phyloP scores from a whole-genome alignment of 2,888 invertebrate genomes.

The Hirtodrosophila trivittata region DNA sequence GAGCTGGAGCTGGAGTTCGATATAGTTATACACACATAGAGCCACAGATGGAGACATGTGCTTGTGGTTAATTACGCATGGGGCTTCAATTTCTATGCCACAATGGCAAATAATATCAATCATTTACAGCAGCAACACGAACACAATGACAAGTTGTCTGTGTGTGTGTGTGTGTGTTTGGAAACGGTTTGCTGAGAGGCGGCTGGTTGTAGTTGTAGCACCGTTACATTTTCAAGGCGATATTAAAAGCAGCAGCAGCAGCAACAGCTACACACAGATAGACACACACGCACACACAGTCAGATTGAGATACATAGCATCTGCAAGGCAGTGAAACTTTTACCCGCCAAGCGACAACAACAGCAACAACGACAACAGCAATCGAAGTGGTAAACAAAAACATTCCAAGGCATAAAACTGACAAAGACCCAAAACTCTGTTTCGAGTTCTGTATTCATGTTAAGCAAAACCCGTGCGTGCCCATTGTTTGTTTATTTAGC shows the following conservation, averaged over 20 bases:
- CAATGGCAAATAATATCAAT: slow-evolving; percentile 77
- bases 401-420: slow-evolving; percentile 61
- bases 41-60: slow-evolving; percentile 59
- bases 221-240: slow-evolving; percentile 70
- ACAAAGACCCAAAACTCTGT: slow-evolving; percentile 34
- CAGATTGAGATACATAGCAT: slow-evolving; percentile 38
- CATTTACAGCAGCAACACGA: slow-evolving; percentile 56
- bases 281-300: slow-evolving; percentile 9
- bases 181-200: slow-evolving; percentile 10
- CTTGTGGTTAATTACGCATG: slow-evolving; percentile 72
- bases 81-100: slow-evolving; percentile 72
- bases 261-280: slow-evolving; percentile 19
- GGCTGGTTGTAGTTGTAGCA: slow-evolving; percentile 31
- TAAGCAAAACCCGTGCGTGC: slow-evolving; percentile 45
- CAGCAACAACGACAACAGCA: slow-evolving; percentile 30
- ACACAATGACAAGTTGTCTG: slow-evolving; percentile 41
- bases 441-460: slow-evolving; percentile 46
- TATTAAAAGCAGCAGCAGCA: slow-evolving; percentile 42
- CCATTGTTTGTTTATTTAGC: slow-evolving; percentile 51
- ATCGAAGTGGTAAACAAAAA: slow-evolving; percentile 63
- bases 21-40: background rate
- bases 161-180: slow-evolving; percentile 19
- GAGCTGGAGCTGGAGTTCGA: slow-evolving; percentile 6
- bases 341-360: slow-evolving; percentile 48
- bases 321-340: slow-evolving; percentile 73